Conservation (phyloP, 2,797 vertebrate genomes). For the Distichodus sexfasciatus region DNA sequence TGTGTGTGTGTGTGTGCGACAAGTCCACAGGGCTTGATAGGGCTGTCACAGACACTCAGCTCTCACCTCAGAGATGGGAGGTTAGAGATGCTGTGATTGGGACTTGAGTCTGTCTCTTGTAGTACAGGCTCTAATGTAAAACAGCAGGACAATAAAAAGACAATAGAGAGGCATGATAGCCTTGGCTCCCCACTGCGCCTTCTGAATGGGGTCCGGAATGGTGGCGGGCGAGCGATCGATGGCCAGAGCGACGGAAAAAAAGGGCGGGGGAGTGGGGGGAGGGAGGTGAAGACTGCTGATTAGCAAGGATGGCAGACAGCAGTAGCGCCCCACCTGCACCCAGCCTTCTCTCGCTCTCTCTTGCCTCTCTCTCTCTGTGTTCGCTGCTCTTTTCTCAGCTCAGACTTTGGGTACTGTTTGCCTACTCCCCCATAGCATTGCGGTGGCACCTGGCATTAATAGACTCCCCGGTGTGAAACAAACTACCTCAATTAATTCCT, state of each 20-base stretch:
- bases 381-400: background rate
- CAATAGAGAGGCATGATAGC: constrained; percentile 57
- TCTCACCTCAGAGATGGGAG: constrained; percentile 36
- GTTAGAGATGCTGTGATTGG: constrained; percentile 45
- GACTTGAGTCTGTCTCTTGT: constrained; percentile 37
- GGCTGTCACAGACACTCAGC: constrained; percentile 48
- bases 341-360: constrained; percentile 23
- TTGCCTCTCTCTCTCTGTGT: constrained; percentile 23
- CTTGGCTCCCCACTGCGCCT: constrained; percentile 43
- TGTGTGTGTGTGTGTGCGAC: constrained; percentile 2
- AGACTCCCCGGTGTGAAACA: constrained; percentile 76
- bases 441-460: constrained; percentile 79
- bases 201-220: constrained; percentile 49
- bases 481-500: constrained; percentile 80
- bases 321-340: constrained; percentile 41
- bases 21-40: constrained; percentile 35
- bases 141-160: constrained; percentile 61
- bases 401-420: constrained; percentile 65
- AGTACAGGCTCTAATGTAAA: constrained; percentile 58
- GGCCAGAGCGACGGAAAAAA: constrained; percentile 28
- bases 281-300: constrained; percentile 48
- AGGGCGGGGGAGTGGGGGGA: constrained; percentile 26
- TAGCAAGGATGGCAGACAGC: constrained; percentile 47
- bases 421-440: constrained; percentile 68
- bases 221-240: constrained; percentile 44